Evolutionary conservation across 2,113 vertebrate species (phyloP), one percentile per base, ranked within the genome.

Genomic region (Manacus vitellinus): DNA sequence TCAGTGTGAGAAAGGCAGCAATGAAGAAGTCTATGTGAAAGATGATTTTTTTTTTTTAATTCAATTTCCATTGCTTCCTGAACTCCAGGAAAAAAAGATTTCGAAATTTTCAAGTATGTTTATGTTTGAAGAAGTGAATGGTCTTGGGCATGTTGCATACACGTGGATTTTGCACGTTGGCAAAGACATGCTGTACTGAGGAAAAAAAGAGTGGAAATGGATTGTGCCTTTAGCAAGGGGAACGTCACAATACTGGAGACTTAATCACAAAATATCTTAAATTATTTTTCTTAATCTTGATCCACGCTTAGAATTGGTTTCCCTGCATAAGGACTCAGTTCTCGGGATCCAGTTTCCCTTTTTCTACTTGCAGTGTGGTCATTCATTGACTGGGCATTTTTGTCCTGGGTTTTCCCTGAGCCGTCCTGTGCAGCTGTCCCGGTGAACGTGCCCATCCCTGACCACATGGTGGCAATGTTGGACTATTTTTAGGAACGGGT

Each of bases 401-500:
- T 46, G 43, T 47, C 12, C 2, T 24, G 14, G 62, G 2, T 63
- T 43, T 61, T 49, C 39, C 24, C 77, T 0, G 35, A 8, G 37
- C 15, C 35, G 37, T 44, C 41, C 12, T 14, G 4, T 1, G 27
- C 33, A 4, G 8, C 58, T 11, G 79, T 8, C 43, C 13, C 28
- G 5, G 41, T 22, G 55, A 67, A 4, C 22, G 28, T 76, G 75
- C 47, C n/a, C 21, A 2, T 12, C 73, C 37, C 56, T 33, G 28
- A 12, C 97, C 98, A 77, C 97, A 55, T 33, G 97, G 96, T 95
- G 98, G 98, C 98, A 96, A 73, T 95, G 86, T 97, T 62, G 81
- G 88, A 95, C 19, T 94, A 24, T 54, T 92, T 88, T 81, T 88
- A 52, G 84, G 72, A 75, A 54, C 12, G 3, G 51, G 51, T 4